Evolutionary conservation across 2,113 vertebrate species (phyloP), one percentile per base, ranked within the genome.

Genomic region (Euleptes europaea): DNA sequence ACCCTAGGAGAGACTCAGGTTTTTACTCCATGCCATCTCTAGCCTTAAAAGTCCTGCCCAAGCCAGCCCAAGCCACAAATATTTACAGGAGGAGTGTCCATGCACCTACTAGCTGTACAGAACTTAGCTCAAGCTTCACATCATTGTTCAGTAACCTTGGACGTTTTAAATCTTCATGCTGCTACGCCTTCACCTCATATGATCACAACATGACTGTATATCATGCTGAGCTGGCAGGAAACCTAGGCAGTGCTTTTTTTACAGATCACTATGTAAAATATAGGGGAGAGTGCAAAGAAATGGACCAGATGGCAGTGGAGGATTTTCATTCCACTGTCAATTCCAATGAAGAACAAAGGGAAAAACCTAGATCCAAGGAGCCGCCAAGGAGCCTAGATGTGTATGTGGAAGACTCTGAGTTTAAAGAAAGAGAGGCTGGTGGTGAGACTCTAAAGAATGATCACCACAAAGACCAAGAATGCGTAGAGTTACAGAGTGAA

Each of bases 1-100:
- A 85, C 54, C 85, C 87, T 15, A 92, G 88, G 80, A 94, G 95
- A 57, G 95, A 95, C 13, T 95, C 96, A 84, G 95, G 94, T 2
- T 95, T 95, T 87, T 82, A 92, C 93, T 86, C 93, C 40, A 89
- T 93, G 33, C 96, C 96, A 28, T 96, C 96, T 76, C 88, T 94
- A 47, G 80, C 92, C 38, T 94, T 94, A 88, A 95, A 94, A 19
- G 85, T 90, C 0, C 86, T 96, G 40, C 76, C 93, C 35, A 84
- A 94, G 28, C 88, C 89, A 49, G 93, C 93, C 26, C 94, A 91
- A 86, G n/a, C 71, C 54, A 82, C 77, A n/a, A 94, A 83, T 49
- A 35, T 90, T 31, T 84, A 23, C 44, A 89, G 71, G 28, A 91
- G 84, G 69, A 89, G 84, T 3, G 84, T 92, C 26, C 63, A 63